A percentile compares a stretch with the other conserved stretches of the same genome.
These are phyloP conservation scores for Drosophila diplacantha DNA, from an alignment of 2,888 invertebrate genomes.

Conservation along the genomic window DNA sequence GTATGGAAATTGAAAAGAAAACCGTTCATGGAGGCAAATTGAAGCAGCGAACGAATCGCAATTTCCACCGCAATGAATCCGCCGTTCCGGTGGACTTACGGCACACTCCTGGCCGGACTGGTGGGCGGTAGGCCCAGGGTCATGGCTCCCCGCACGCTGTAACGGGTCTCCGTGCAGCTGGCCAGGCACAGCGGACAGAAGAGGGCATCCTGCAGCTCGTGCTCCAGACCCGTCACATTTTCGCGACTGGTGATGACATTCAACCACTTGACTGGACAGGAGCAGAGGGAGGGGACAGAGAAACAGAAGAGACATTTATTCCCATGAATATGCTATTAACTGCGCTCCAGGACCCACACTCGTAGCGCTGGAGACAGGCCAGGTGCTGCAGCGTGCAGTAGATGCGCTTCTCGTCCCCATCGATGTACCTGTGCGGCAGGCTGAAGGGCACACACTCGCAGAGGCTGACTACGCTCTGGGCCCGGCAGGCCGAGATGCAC, in stretches of 20 bases:
- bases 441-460: constrained; percentile 82
- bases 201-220: constrained; percentile 79
- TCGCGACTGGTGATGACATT: constrained; percentile 73
- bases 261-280: constrained; percentile 77
- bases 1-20: constrained; percentile 39
- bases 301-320: constrained; percentile 21
- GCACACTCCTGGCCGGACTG: constrained; percentile 23
- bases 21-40: constrained; percentile 15
- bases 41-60: constrained; percentile 16
- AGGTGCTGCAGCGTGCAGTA: constrained; percentile 72
- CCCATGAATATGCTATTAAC: constrained; percentile 44
- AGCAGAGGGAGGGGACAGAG: neutral
- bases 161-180: constrained; percentile 80
- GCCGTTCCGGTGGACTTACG: constrained; percentile 49
- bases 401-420: constrained; percentile 42
- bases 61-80: constrained; percentile 29
- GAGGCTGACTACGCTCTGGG: constrained; percentile 78
- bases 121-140: constrained; percentile 55
- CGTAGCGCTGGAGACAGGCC: constrained; percentile 79
- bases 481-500: constrained; percentile 81
- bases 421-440: constrained; percentile 50
- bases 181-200: constrained; percentile 80
- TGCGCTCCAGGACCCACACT: constrained; percentile 75
- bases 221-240: constrained; percentile 76
- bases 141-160: constrained; percentile 77